Evolutionary conservation across 2,797 vertebrate genomes (phyloP).

Genomic region (Ibycter americanus): DNA sequence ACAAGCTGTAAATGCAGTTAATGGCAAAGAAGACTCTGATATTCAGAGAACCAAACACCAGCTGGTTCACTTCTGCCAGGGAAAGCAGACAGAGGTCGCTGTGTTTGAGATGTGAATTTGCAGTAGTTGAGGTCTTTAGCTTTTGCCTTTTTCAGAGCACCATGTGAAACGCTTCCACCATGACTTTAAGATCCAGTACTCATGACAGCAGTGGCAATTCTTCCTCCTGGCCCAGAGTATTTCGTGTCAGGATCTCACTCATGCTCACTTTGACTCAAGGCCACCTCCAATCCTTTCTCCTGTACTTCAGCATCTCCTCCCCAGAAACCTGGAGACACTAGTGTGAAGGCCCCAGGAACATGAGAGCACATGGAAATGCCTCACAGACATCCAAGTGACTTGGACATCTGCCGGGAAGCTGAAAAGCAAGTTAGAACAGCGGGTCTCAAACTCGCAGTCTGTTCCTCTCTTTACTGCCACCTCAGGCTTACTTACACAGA

Average conservation of each 20-base stretch:
- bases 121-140: background rate
- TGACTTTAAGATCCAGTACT: background rate
- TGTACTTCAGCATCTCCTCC: background rate
- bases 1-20: background rate
- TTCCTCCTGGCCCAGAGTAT: background rate
- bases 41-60: background rate
- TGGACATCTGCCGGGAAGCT: background rate
- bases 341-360: background rate
- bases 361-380: background rate
- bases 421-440: background rate
- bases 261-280: background rate
- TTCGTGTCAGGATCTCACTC: background rate
- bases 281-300: background rate
- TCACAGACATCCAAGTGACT: background rate
- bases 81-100: background rate
- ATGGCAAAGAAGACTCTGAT: background rate
- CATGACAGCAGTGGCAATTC: background rate
- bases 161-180: background rate
- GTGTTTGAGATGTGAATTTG: background rate
- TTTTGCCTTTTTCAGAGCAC: background rate
- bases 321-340: background rate
- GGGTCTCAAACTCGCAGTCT: background rate
- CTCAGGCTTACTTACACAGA: background rate
- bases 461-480: background rate
- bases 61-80: background rate